Evolutionary conservation across 2,113 vertebrate species (phyloP), one percentile per base, ranked within the genome.

Genomic region (Leptosomus discolor): DNA sequence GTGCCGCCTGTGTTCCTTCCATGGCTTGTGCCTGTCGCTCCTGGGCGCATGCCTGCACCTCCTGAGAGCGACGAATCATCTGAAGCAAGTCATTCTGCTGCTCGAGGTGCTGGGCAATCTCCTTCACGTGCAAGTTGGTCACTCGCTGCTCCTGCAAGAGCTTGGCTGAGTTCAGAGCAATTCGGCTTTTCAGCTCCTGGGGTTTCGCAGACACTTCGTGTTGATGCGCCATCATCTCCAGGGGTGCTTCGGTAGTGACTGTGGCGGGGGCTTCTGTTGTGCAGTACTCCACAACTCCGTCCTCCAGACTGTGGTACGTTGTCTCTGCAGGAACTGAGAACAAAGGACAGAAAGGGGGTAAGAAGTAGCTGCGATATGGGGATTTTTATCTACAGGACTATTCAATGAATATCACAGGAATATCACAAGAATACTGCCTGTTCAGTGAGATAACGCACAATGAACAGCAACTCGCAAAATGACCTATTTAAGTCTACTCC

Each of bases 101-200:
- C 97, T 99, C 99, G 71, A 99, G 98, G 97, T 99, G 99, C 98
- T 99, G 99, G 48, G 99, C 99, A 0, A 99, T 99, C 98, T 99
- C 99, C 68, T 99, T 99, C 83, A 99, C 98, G 3, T 99, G 99
- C 36, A 99, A 97, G 74, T 99, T 99, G 94, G 99, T 99, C 57
- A 99, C 99, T 12, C 99, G 97, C 97, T 99, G 99, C 97, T 99
- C 99, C 98, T 99, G 99, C 93, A 99, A 98, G 46, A 99, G 98
- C 90, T 99, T 99, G 92, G 99, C 99, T 0, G 99, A 99, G 98
- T 99, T 99, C 48, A 99, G 98, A 61, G 99, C 99, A 2, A 99
- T 99, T 36, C 99, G 98, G 96, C 99, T 99, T 94, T 99, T 99
- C 74, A 99, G 98, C 53, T 99, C 99, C 95, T 99, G 99, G 0